These are phyloP conservation scores for Xylota segnis DNA, from an alignment of 2,888 invertebrate genomes.

Conservation along the genomic window DNA sequence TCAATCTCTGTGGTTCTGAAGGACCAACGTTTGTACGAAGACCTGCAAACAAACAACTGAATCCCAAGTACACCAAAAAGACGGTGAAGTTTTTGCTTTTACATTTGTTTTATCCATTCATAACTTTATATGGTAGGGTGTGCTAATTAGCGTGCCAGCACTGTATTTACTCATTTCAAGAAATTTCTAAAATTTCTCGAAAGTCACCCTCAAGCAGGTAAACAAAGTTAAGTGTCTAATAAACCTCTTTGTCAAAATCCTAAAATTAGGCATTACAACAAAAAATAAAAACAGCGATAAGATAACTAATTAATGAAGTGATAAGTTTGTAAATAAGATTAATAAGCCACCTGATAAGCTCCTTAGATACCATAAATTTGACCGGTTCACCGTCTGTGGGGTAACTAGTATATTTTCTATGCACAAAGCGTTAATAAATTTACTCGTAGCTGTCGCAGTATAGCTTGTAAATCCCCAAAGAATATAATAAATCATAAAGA, in stretches of 20 bases:
- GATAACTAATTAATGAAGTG: slow-evolving; percentile 3
- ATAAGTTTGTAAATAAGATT: background rate
- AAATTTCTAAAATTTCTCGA: too few relatives aligned
- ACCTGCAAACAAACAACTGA: too few relatives aligned
- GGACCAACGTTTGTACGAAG: too few relatives aligned
- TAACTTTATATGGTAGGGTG: too few relatives aligned
- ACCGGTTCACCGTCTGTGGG: background rate
- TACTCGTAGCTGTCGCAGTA: background rate
- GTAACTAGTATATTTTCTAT: background rate
- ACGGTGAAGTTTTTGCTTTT: too few relatives aligned
- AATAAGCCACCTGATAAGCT: background rate
- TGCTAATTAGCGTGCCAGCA: too few relatives aligned
- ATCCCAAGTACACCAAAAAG: too few relatives aligned
- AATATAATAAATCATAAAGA: background rate
- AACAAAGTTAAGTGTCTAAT: background rate
- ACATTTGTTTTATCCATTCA: too few relatives aligned
- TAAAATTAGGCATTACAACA: background rate
- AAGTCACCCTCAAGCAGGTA: background rate
- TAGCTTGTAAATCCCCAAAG: background rate
- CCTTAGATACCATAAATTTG: background rate
- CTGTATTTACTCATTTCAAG: too few relatives aligned
- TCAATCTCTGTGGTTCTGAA: too few relatives aligned
- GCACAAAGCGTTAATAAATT: background rate
- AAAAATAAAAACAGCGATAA: background rate
- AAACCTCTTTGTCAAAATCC: background rate